Evolutionary conservation across 1,140 invertebrate genomes (phyloP).

Genomic region (Leptoteleia sp.): DNA sequence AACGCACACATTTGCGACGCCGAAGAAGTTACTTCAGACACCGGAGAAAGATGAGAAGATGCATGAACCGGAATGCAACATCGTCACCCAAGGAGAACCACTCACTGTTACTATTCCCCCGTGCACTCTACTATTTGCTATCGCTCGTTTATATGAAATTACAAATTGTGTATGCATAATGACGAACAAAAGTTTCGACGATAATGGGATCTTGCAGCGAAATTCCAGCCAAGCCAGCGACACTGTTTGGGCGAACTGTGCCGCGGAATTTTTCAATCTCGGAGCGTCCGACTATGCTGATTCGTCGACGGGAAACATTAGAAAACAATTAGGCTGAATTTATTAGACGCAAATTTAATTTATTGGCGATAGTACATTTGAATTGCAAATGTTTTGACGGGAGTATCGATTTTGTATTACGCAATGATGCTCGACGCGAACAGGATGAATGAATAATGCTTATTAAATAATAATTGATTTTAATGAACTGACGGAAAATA

Average conservation of each 20-base stretch:
- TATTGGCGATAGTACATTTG: constrained; percentile 8
- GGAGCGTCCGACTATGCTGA: neutral
- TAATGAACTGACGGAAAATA: neutral
- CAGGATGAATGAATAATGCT: constrained; percentile 13
- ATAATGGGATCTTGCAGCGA: constrained; percentile 4
- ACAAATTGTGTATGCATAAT: constrained; percentile 19
- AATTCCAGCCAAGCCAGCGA: constrained; percentile 6
- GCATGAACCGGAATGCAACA: constrained; percentile 74
- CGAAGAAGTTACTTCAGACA: constrained; percentile 28
- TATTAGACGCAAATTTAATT: constrained; percentile 13
- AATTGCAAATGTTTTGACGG: constrained; percentile 28
- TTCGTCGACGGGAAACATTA: constrained; percentile 18
- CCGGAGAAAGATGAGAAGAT: constrained; percentile 68
- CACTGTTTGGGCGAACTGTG: too few species aligned
- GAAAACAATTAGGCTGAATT: constrained; percentile 35
- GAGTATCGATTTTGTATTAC: constrained; percentile 15
- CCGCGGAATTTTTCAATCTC: neutral
- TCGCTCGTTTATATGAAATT: constrained; percentile 17
- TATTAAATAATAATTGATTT: neutral
- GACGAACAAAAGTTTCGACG: constrained; percentile 12
- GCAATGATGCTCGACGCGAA: constrained; percentile 8
- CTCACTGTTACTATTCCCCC: constrained; percentile 71
- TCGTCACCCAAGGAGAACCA: constrained; percentile 74
- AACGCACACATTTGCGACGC: neutral
- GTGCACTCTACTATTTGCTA: constrained; percentile 56